Percentiles rank a stretch among this genome's conserved stretches.
Conservation (phyloP, 2,888 invertebrate genomes). For the Nematopogon swammerdamellus region DNA sequence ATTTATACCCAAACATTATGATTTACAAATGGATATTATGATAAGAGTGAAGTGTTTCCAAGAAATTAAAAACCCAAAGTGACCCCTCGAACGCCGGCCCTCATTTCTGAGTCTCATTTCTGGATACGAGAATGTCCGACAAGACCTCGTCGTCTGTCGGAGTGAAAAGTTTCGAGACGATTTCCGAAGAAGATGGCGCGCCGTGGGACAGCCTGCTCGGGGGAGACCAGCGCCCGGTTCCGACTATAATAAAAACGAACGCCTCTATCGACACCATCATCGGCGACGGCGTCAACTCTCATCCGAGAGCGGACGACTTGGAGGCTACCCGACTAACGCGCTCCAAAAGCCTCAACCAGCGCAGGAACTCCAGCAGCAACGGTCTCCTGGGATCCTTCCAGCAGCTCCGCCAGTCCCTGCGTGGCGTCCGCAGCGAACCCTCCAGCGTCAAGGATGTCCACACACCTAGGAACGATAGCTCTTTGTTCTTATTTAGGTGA, state of each 20-base stretch:
- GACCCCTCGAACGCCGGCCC: slow-evolving; percentile 49
- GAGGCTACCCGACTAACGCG: slow-evolving; percentile 41
- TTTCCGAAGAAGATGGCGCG: slow-evolving; percentile 41
- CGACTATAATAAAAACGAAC: slow-evolving; percentile 46
- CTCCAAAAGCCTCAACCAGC: slow-evolving; percentile 47
- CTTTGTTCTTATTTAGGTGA: slow-evolving; percentile 49
- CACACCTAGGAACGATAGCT: slow-evolving; percentile 47
- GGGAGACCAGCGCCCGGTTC: slow-evolving; percentile 42
- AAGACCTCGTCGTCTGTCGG: slow-evolving; percentile 48
- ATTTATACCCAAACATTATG: slow-evolving; percentile 57
- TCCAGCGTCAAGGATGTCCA: slow-evolving; percentile 47
- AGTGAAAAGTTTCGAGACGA: slow-evolving; percentile 50
- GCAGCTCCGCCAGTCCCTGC: slow-evolving; percentile 47
- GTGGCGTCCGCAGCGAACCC: slow-evolving; percentile 46
- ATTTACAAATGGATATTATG: slow-evolving; percentile 59
- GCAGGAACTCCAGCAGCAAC: slow-evolving; percentile 44
- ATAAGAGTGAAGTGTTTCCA: slow-evolving; percentile 56
- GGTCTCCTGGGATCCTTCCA: slow-evolving; percentile 53
- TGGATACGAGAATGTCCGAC: slow-evolving; percentile 42
- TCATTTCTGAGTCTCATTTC: slow-evolving; percentile 21
- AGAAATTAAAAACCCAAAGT: slow-evolving; percentile 57
- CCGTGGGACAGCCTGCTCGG: slow-evolving; percentile 49
- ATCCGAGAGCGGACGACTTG: slow-evolving; percentile 29
- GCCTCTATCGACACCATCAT: slow-evolving; percentile 39
- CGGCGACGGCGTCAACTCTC: slow-evolving; percentile 30